Evolutionary conservation across 1,140 invertebrate genomes (phyloP).

Genomic region (Drosophila pachea): DNA sequence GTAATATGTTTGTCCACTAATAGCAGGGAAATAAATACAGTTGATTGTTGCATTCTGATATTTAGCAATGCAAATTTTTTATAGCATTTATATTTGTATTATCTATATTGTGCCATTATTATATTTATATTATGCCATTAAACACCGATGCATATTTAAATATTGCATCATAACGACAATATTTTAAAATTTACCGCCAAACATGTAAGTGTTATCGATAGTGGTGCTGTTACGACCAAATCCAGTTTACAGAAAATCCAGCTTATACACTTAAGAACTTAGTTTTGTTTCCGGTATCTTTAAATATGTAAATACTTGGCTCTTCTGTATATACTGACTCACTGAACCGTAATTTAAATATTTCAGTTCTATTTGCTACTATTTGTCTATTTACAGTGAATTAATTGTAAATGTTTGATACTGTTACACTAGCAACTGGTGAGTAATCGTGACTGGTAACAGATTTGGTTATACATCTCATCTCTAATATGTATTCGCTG

Average conservation of each 20-base stretch:
- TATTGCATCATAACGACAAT: background rate
- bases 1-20: too few relatives aligned
- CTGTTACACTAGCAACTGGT: background rate
- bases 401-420: too few relatives aligned
- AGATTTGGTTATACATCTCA: conserved; percentile 11
- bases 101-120: background rate
- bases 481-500: conserved; percentile 54
- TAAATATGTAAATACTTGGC: background rate
- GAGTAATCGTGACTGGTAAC: conserved; percentile 10
- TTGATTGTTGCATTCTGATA: too few relatives aligned
- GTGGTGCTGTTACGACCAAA: too few relatives aligned
- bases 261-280: background rate
- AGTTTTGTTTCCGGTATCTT: background rate
- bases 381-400: too few relatives aligned
- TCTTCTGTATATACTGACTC: background rate
- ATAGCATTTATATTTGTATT: too few relatives aligned
- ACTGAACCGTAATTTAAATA: too few relatives aligned
- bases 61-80: too few relatives aligned
- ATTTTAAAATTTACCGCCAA: background rate
- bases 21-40: too few relatives aligned
- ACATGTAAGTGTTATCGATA: background rate
- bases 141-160: background rate
- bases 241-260: background rate
- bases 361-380: too few relatives aligned
- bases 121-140: background rate